Evolutionary conservation across 37 sponge, comb jelly and placozoan species (phyloP).

Genomic region (Spongia lamella): DNA sequence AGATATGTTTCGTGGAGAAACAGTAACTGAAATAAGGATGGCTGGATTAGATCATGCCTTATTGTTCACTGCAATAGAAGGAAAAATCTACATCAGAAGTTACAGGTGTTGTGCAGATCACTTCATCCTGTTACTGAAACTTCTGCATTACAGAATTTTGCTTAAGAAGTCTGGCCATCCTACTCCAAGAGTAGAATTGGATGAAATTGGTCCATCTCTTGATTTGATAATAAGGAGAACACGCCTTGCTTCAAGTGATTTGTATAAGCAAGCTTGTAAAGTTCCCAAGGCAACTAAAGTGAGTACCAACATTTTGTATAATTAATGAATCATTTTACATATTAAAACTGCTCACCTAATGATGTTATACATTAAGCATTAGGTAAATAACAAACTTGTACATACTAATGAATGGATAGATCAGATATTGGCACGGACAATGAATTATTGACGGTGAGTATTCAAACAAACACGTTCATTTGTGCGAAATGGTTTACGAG

Average conservation of each 20-base stretch:
- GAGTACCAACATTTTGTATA: background rate
- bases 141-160: constrained; percentile 25
- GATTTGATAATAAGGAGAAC: constrained; percentile 73
- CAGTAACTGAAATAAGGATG: constrained; percentile 60
- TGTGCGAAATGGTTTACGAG: too few relatives aligned
- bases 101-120: constrained; percentile 40
- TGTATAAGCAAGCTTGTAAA: constrained; percentile 70
- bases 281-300: constrained; percentile 79
- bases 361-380: too few relatives aligned
- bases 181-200: constrained; percentile 81
- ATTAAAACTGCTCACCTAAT: background rate
- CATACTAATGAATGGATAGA: too few relatives aligned
- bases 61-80: constrained; percentile 69
- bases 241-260: constrained; percentile 58
- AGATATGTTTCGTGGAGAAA: constrained; percentile 86
- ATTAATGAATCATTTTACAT: background rate
- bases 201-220: constrained; percentile 91
- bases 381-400: too few relatives aligned
- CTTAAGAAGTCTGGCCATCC: constrained; percentile 88
- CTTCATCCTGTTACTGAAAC: too few relatives aligned
- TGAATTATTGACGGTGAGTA: too few relatives aligned
- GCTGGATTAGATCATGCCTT: constrained; percentile 88
- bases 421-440: too few relatives aligned
- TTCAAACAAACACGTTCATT: too few relatives aligned
- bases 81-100: constrained; percentile 62